A percentile compares a stretch with the other conserved stretches of the same genome.
phyloP scores from a whole-genome alignment of 2,113 vertebrate genomes.

The Psephotus haematonotus region DNA sequence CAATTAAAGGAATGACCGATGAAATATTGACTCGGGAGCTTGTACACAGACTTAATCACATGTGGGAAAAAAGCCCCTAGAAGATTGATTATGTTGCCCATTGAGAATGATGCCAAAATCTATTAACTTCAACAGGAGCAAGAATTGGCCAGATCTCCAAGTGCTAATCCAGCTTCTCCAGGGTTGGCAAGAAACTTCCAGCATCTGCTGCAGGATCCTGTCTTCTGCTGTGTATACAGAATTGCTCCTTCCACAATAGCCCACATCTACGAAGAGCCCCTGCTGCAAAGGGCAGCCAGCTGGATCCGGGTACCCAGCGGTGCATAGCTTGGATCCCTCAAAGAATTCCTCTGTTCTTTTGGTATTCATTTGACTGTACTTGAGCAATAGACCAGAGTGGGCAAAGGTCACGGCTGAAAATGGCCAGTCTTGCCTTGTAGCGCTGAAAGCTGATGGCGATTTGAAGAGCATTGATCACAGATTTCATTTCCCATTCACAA shows the following conservation, averaged over 20 bases:
- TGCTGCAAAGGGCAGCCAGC: background rate
- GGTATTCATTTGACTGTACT: background rate
- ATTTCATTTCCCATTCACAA: background rate
- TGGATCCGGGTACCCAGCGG: background rate
- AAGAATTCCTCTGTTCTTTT: background rate
- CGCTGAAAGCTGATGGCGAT: background rate
- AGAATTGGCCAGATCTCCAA: background rate
- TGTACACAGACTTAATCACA: background rate
- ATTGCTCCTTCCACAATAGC: background rate
- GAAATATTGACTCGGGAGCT: constrained; percentile 5
- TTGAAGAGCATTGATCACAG: background rate
- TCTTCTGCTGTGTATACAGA: background rate
- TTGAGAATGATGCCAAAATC: background rate
- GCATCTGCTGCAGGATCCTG: background rate
- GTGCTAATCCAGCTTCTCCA: background rate
- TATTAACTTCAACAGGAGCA: background rate
- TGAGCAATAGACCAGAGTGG: background rate
- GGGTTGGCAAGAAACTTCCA: background rate
- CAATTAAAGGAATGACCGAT: background rate
- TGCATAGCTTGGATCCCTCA: background rate
- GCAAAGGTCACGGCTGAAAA: background rate
- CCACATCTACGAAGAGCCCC: background rate
- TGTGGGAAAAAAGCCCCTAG: background rate
- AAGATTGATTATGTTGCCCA: background rate
- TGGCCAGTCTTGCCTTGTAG: background rate